Conservation (phyloP, 2,888 invertebrate species). For the Villa cingulata region DNA sequence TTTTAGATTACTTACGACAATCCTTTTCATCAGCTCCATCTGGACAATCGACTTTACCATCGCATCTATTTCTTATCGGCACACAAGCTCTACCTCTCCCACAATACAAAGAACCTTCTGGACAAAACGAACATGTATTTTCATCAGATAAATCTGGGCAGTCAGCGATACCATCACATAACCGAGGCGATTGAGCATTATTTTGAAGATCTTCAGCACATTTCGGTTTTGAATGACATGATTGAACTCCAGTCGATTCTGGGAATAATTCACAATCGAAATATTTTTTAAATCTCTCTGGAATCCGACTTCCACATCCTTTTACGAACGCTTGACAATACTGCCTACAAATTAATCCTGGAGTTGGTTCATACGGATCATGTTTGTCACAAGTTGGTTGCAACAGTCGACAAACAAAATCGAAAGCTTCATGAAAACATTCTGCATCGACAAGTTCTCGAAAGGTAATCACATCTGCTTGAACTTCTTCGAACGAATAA, state of each 20-base stretch:
- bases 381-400: slow-evolving; percentile 67
- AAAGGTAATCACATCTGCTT: slow-evolving; percentile 65
- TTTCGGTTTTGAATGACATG: slow-evolving; percentile 68
- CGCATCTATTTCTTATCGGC: slow-evolving; percentile 55
- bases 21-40: slow-evolving; percentile 77
- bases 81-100: slow-evolving; percentile 66
- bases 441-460: slow-evolving; percentile 81
- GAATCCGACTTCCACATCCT: slow-evolving; percentile 65
- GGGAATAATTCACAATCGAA: slow-evolving; percentile 70
- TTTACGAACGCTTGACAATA: slow-evolving; percentile 75
- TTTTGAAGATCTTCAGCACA: slow-evolving; percentile 62
- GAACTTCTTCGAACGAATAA: slow-evolving; percentile 44
- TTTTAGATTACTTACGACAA: slow-evolving; percentile 52
- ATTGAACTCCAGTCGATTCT: slow-evolving; percentile 58
- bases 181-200: slow-evolving; percentile 57
- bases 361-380: slow-evolving; percentile 41
- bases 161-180: slow-evolving; percentile 78
- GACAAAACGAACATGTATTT: slow-evolving; percentile 64
- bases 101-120: slow-evolving; percentile 58
- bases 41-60: slow-evolving; percentile 70
- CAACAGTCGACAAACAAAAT: slow-evolving; percentile 74
- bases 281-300: slow-evolving; percentile 52
- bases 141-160: slow-evolving; percentile 76
- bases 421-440: slow-evolving; percentile 76
- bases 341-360: slow-evolving; percentile 48